These are phyloP conservation scores for Eremophila alpestris DNA, from an alignment of 2,797 vertebrate species.

Conservation along the genomic window DNA sequence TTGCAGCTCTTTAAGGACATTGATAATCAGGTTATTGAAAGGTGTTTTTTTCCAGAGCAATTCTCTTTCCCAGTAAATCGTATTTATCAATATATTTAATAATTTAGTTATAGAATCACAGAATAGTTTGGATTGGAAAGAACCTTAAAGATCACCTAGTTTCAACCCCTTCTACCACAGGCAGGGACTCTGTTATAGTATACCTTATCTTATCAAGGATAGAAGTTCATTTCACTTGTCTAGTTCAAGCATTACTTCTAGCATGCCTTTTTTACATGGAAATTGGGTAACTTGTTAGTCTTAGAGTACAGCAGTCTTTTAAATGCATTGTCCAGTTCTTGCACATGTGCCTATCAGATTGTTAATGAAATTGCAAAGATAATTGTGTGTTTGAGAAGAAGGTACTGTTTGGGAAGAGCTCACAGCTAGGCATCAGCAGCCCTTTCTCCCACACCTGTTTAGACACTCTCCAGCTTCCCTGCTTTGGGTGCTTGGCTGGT, in stretches of 20 bases:
- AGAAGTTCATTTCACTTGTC: not conserved
- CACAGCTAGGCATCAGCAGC: not conserved
- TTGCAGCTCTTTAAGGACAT: not conserved
- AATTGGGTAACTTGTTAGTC: not conserved
- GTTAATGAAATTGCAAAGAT: not conserved
- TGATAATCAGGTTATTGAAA: not conserved
- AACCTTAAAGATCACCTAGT: not conserved
- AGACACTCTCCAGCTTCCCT: not conserved
- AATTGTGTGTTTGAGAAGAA: not conserved
- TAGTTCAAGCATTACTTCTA: not conserved
- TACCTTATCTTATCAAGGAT: fast-evolving
- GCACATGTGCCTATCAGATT: not conserved
- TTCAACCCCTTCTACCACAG: not conserved
- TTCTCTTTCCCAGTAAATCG: not conserved
- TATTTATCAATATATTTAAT: not conserved
- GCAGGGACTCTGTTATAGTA: not conserved
- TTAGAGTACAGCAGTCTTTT: not conserved
- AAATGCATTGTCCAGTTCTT: not conserved
- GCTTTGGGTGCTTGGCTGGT: not conserved
- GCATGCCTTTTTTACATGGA: not conserved
- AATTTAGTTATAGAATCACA: not conserved
- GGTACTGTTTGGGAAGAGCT: not conserved
- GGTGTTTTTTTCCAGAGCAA: not conserved
- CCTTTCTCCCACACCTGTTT: not conserved
- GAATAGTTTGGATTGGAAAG: not conserved